Percentiles rank a stretch among this genome's conserved stretches.
phyloP scores from a whole-genome alignment of 2,797 vertebrate genomes.

The Trematomus bernacchii region DNA sequence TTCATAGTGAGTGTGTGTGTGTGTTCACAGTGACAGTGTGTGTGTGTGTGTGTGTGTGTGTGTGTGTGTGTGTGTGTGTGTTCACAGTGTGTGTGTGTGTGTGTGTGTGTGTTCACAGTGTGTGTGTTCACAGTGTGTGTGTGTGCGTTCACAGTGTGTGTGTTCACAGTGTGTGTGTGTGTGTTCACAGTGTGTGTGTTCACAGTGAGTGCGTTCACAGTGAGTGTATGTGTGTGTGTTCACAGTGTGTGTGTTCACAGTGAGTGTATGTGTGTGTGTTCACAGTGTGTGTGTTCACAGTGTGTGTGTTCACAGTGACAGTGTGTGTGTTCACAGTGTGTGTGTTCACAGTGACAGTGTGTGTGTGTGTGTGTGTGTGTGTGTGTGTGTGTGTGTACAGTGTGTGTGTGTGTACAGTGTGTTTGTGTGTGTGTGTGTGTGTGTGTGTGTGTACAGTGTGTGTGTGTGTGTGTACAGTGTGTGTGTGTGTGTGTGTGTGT shows the following conservation, averaged over 20 bases:
- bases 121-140: no score
- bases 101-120: no score
- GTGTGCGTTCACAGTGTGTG: no score
- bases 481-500: constrained; percentile 24
- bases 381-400: no score
- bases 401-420: no score
- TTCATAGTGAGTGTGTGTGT: neutral
- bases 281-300: neutral
- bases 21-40: constrained; percentile 1
- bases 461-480: constrained; percentile 13
- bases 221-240: constrained; percentile 3
- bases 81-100: neutral
- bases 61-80: neutral
- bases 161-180: no score
- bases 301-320: no score
- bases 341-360: neutral
- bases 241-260: constrained; percentile 23
- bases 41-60: no score
- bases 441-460: neutral
- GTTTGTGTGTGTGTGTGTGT: no score
- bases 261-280: constrained; percentile 6
- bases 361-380: no score
- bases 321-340: neutral
- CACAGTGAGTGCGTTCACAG: constrained; percentile 1
- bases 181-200: no score